Evolutionary conservation across 2,888 invertebrate genomes (phyloP), one percentile per base, ranked within the genome.

Genomic region (Ennomos erosarius): DNA sequence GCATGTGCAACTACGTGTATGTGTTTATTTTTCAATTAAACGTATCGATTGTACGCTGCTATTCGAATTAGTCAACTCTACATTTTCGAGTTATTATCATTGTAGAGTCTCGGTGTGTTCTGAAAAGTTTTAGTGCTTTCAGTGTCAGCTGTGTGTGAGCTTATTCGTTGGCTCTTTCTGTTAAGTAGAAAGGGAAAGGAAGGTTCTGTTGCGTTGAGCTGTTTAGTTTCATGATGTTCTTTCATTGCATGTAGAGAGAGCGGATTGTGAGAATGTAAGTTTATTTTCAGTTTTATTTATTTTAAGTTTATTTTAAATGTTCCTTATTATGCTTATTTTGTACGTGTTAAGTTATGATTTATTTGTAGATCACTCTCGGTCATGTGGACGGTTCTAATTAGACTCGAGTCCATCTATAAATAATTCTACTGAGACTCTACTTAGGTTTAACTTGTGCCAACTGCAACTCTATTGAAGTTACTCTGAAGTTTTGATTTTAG

Each of bases 61-160:
- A 66, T 71, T 67, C 68, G 73, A 75, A 75, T 80, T 79, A 76
- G 68, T 67, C 70, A 67, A 69, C 71, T 74, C 65, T 52, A 70
- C 70, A 67, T 79, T 78, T 74, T 65, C 66, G 69, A 69, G 69
- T 74, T 76, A 72, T 75, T 74, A 67, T 77, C 69, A 71, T 75
- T 75, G 68, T 72, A 63, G 74, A 75, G 77, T 77, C 75, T 73
- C 73, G 76, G 79, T 82, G 86, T 78, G 78, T 81, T 79, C 79
- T 83, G 82, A 83, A 86, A 87, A 89, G 88, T 90, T 88, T 79
- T 79, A 85, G 90, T 90, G 90, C 84, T 88, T 88, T 88, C 83
- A 88, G 90, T 90, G 89, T 84, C 83, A 84, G 84, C 84, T 82
- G 87, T 87, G 85, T 80, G 85, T 80, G 70, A 78, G 76, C 78